Evolutionary conservation across 2,797 vertebrate species (phyloP), one percentile per base, ranked within the genome.

Genomic region (Macrochelys suwanniensis): DNA sequence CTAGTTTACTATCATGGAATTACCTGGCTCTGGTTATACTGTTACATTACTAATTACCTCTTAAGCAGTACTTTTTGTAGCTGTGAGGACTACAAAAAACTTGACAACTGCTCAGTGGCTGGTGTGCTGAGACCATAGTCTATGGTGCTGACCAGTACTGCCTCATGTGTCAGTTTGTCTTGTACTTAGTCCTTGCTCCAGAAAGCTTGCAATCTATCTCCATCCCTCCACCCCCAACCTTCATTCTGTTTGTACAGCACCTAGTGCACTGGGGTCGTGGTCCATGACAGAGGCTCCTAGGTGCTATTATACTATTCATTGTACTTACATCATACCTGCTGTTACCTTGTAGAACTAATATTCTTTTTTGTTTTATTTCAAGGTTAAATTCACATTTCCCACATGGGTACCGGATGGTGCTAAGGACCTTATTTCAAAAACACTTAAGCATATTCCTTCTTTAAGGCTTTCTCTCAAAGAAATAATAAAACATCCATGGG

Each of bases 341-440:
- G n/a, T 68, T 68, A 37, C n/a, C 31, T 21, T 19, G n/a, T 68
- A n/a, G n/a, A 68, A 37, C 17, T 68, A 68, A 21, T 68, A 11
- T n/a, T 37, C 16, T 16, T 2, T 54, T n/a, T 65, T 31, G 37
- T 54, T 65, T 37, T 12, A 16, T 86, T 89, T 61, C 50, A 31
- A 95, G 92, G 94, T 95, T n/a, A 84, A 91, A 19, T 50, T 94
- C 26, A 53, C 82, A 54, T 95, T 94, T 89, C 93, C 84, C 28
- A 11, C 76, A 28, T 78, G 80, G 89, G 31, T 95, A 65, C 82
- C 89, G 7, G 80, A 94, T 42, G 93, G 93, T 47, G 89, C 94
- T 45, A 92, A 51, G 78, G 93, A 89, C 68, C 79, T 95, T 42
- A 95, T 94, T 80, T 37, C 86, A 37, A 91, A 92, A 86, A 49